Evolutionary conservation across 2,797 vertebrate species (phyloP), one percentile per base, ranked within the genome.

Genomic region (Parauchenoglanis punctatus): DNA sequence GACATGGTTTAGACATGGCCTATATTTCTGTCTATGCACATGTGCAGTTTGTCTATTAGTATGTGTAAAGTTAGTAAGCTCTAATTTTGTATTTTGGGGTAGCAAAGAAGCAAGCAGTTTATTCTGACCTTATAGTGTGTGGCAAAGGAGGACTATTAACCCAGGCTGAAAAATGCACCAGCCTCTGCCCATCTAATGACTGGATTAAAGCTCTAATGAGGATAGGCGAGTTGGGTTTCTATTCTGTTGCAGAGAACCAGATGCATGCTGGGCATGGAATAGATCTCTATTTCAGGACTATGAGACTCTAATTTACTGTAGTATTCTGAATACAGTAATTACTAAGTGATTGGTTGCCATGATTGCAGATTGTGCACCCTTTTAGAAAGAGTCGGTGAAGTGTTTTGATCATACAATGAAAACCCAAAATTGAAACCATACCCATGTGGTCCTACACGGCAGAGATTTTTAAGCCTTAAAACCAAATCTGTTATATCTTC

Each of bases 311-410:
- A 87, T 89, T 88, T 54, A 89, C 88, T 56, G 56, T 84, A 46
- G 86, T 65, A 82, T 75, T 84, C 83, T 88, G 88, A 90, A 91
- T 91, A 86, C 72, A 89, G 88, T 87, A 91, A 90, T 91, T 83
- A 67, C 89, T 90, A 90, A 77, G 67, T 86, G 90, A 89, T 87
- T 85, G 77, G 89, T 90, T 89, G 81, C 68, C 83, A 80, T 92
- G 86, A 92, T 92, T 92, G 90, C 83, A 88, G 81, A 87, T 84
- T 85, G 82, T 65, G 78, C 77, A 35, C 25, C 56, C 82, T 65
- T 91, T 90, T 90, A 70, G 35, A 83, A 91, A 87, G 20, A 25
- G 73, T 82, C 78, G 91, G 91, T 91, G 61, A 93, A 92, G 89
- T 90, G 90, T 73, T 81, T 87, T 17, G 8, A 91, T 73, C 61